These are phyloP conservation scores for Dermochelys coriacea DNA, from an alignment of 2,797 vertebrate species.

Conservation along the genomic window DNA sequence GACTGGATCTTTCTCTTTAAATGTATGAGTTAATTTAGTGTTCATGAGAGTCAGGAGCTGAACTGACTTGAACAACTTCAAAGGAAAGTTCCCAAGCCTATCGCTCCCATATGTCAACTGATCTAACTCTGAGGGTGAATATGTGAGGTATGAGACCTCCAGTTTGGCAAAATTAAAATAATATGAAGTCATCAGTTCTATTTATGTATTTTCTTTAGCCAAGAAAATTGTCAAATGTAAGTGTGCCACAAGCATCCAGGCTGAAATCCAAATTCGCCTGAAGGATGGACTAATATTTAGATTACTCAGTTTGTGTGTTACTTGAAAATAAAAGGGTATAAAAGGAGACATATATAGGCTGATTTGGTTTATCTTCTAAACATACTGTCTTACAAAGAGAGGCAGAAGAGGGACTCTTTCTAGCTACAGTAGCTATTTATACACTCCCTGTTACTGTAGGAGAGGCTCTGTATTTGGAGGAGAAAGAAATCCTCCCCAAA, in stretches of 20 bases:
- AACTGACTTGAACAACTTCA: not conserved
- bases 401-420: not conserved
- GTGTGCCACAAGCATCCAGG: not conserved
- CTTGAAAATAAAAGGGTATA: not conserved
- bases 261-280: not conserved
- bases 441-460: not conserved
- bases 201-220: not conserved
- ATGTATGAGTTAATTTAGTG: not conserved
- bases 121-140: not conserved
- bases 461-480: not conserved
- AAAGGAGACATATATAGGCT: not conserved
- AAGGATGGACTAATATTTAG: not conserved
- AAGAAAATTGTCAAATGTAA: not conserved
- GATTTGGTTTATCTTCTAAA: not conserved
- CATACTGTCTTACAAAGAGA: not conserved
- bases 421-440: not conserved
- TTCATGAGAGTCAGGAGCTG: not conserved
- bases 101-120: not conserved
- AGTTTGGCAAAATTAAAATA: not conserved
- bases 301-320: not conserved
- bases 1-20: not conserved
- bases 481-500: constrained; percentile 2
- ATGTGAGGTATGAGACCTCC: not conserved
- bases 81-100: not conserved
- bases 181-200: not conserved